These are phyloP conservation scores for Champsocephalus esox DNA, from an alignment of 2,797 vertebrate species.

Conservation along the genomic window DNA sequence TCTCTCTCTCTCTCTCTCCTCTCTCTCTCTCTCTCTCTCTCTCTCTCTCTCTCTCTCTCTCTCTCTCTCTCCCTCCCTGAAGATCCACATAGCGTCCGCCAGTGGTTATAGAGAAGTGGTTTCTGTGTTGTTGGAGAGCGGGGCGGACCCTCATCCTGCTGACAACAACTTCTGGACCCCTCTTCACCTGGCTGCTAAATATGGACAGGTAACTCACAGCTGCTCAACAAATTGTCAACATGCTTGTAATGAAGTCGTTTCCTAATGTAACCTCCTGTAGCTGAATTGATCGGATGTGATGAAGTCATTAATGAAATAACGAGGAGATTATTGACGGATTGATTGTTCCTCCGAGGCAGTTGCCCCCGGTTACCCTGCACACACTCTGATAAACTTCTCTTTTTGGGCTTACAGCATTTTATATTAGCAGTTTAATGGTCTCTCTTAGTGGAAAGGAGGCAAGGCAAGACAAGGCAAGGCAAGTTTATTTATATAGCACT, in stretches of 20 bases:
- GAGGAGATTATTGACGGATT: conserved; percentile 48
- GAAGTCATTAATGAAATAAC: conserved; percentile 39
- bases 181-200: conserved; percentile 94
- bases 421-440: conserved; percentile 61
- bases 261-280: conserved; percentile 20
- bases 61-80: conserved; percentile 30
- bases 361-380: conserved; percentile 43
- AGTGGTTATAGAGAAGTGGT: conserved; percentile 92
- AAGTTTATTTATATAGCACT: no score
- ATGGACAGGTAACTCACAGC: conserved; percentile 90
- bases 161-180: conserved; percentile 93
- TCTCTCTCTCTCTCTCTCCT: neutral
- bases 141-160: conserved; percentile 85
- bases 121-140: conserved; percentile 87
- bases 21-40: conserved; percentile 24
- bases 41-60: conserved; percentile 3
- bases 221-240: conserved; percentile 1
- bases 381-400: conserved; percentile 60
- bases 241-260: conserved; percentile 14
- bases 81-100: conserved; percentile 94
- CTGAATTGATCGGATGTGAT: conserved; percentile 33
- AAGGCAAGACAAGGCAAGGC: no score
- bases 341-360: conserved; percentile 17
- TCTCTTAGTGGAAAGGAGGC: conserved; percentile 48
- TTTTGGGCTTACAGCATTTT: conserved; percentile 56